Evolutionary conservation across 2,113 vertebrate genomes (phyloP).

Genomic region (Microcebus jonahi): DNA sequence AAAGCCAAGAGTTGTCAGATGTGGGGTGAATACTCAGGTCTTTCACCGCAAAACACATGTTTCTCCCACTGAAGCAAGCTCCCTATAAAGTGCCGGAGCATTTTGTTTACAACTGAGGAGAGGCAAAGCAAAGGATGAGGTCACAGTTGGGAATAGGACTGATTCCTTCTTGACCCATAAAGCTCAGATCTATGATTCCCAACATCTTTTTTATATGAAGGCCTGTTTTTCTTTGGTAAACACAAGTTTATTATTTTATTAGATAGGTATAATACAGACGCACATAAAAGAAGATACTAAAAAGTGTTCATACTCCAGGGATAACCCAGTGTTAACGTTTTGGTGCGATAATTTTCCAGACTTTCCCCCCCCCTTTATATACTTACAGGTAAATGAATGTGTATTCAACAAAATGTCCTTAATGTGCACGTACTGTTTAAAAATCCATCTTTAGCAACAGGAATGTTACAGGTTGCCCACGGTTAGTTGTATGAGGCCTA

Average conservation of each 20-base stretch:
- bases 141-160: background rate
- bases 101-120: conserved; percentile 7
- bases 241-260: background rate
- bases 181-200: background rate
- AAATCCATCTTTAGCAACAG: background rate
- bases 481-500: background rate
- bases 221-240: background rate
- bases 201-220: background rate
- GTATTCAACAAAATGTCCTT: background rate
- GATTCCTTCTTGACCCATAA: background rate
- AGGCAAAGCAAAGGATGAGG: background rate
- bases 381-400: background rate
- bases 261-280: background rate
- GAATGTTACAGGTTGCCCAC: background rate
- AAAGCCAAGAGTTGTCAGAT: background rate
- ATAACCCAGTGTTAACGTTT: background rate
- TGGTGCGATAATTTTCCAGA: background rate
- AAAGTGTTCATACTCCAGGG: background rate
- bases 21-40: background rate
- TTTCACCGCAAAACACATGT: background rate
- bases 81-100: background rate
- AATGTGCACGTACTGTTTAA: background rate
- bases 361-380: background rate
- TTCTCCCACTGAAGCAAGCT: background rate
- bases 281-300: background rate